Percentiles rank a stretch among this genome's conserved stretches.
These are phyloP conservation scores for Minunthozetes semirufus DNA, from an alignment of 2,888 invertebrate species.

Conservation along the genomic window DNA sequence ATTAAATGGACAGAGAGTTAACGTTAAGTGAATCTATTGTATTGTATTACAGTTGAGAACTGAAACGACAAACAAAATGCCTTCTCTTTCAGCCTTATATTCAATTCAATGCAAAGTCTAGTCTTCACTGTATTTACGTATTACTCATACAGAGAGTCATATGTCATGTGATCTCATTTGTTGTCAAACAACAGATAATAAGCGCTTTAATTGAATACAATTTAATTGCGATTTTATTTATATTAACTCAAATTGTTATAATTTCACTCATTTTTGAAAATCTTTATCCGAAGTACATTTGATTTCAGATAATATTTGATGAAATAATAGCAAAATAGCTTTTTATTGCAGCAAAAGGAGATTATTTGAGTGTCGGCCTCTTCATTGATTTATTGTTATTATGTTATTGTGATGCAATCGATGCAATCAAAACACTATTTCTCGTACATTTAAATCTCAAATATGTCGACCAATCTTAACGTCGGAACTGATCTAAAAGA, in stretches of 20 bases:
- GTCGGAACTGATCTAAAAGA: slow-evolving; percentile 33
- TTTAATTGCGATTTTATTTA: not conserved
- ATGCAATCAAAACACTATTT: not conserved
- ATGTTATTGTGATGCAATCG: not conserved
- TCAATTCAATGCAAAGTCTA: not conserved
- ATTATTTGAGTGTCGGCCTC: not conserved
- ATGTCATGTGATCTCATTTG: slow-evolving; percentile 15
- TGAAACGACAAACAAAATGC: not conserved
- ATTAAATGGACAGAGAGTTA: not conserved
- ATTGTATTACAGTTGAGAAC: too few species aligned
- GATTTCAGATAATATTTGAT: not conserved
- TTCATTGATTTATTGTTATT: not conserved
- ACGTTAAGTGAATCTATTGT: too few species aligned
- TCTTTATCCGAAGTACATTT: too few species aligned
- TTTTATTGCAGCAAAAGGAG: not conserved
- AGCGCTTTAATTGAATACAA: not conserved
- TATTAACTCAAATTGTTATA: not conserved
- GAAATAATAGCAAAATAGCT: not conserved
- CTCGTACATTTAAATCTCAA: not conserved
- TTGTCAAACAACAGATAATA: not conserved
- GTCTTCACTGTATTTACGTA: not conserved
- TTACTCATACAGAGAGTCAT: not conserved
- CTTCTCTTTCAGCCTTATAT: not conserved
- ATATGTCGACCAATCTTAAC: slow-evolving; percentile 25
- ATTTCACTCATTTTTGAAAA: too few species aligned